Evolutionary conservation across 2,888 invertebrate genomes (phyloP).

Genomic region (Congeria kusceri): DNA sequence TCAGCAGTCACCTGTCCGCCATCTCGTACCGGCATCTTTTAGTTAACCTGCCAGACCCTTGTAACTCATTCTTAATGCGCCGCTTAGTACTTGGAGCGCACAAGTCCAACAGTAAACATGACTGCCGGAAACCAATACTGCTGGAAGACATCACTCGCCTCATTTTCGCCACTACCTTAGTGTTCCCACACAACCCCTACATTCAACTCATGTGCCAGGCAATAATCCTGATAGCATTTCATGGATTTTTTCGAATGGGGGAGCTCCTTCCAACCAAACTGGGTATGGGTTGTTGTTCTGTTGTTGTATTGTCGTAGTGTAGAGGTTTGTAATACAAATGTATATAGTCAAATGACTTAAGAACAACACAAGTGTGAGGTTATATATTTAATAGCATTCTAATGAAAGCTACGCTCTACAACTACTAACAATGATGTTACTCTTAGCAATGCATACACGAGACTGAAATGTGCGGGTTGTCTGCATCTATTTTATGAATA

Average conservation of each 20-base stretch:
- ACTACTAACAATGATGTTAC: too few relatives aligned
- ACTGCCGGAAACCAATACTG: not conserved
- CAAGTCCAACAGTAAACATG: not conserved
- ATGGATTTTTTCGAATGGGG: constrained; percentile 41
- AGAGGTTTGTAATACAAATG: too few relatives aligned
- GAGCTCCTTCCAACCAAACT: constrained; percentile 19
- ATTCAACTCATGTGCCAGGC: constrained; percentile 12
- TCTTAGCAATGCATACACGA: too few relatives aligned
- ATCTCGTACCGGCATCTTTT: constrained; percentile 30
- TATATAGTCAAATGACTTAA: too few relatives aligned
- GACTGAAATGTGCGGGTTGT: too few relatives aligned
- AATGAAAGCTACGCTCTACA: too few relatives aligned
- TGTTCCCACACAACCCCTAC: constrained; percentile 3
- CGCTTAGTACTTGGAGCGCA: constrained; percentile 19
- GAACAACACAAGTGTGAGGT: too few relatives aligned
- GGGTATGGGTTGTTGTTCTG: not conserved
- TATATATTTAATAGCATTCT: too few relatives aligned
- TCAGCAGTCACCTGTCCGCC: constrained; percentile 37
- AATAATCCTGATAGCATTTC: constrained; percentile 26
- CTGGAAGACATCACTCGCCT: not conserved
- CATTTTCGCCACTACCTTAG: not conserved
- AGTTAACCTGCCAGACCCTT: constrained; percentile 7
- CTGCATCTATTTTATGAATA: too few relatives aligned
- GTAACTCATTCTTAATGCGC: constrained; percentile 5
- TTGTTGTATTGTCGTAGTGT: too few relatives aligned